These are phyloP conservation scores for Blastobasis adustella DNA, from an alignment of 2,888 invertebrate genomes.

Conservation along the genomic window DNA sequence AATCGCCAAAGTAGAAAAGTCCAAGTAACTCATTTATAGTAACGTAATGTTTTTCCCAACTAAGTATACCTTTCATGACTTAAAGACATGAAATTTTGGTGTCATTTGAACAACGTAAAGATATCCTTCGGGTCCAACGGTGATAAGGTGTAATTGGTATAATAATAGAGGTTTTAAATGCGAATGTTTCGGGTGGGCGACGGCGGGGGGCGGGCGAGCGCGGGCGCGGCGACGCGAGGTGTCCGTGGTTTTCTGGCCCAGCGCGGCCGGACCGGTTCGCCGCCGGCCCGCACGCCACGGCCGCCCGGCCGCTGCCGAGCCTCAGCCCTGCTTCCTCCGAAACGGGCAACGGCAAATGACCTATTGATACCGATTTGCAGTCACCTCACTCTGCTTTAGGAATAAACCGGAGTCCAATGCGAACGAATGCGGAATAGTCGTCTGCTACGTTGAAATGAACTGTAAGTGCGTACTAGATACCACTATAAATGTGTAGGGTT, in stretches of 20 bases:
- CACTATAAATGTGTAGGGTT: not conserved
- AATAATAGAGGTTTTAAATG: constrained; percentile 59
- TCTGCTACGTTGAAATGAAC: constrained; percentile 23
- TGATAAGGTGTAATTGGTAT: constrained; percentile 49
- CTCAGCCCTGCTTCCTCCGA: constrained; percentile 51
- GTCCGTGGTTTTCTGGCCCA: constrained; percentile 72
- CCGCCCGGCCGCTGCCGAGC: constrained; percentile 30
- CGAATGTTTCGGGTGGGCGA: constrained; percentile 71
- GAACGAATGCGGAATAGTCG: not conserved
- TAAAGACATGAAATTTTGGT: constrained; percentile 24
- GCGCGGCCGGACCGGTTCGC: constrained; percentile 66
- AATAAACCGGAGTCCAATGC: constrained; percentile 4
- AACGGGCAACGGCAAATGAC: constrained; percentile 57
- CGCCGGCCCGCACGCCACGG: constrained; percentile 52
- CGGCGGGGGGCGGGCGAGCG: constrained; percentile 45
- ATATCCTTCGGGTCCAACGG: constrained; percentile 29
- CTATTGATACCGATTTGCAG: constrained; percentile 65
- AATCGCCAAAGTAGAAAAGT: too few species aligned
- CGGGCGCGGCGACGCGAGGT: constrained; percentile 49
- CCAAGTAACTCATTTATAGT: too few species aligned
- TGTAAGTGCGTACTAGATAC: constrained; percentile 14
- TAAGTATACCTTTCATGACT: constrained; percentile 27
- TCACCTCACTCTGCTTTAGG: constrained; percentile 10
- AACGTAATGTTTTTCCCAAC: too few species aligned
- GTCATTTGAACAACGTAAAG: constrained; percentile 25